phyloP scores from a whole-genome alignment of 2,888 invertebrate species.

The Piscicola geometra region DNA sequence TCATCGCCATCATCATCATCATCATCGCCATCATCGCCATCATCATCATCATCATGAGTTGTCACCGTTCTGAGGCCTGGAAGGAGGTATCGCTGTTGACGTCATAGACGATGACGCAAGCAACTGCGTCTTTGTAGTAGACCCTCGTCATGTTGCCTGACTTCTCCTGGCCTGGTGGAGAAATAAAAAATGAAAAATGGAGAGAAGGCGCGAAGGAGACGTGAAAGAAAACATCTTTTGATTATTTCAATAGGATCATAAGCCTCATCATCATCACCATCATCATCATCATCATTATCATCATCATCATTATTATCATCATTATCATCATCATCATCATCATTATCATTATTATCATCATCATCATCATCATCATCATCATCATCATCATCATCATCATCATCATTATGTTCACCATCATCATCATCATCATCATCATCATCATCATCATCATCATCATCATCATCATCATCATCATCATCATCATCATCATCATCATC shows the following conservation, averaged over 20 bases:
- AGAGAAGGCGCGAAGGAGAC: too few species aligned
- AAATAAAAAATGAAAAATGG: too few species aligned
- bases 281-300: too few species aligned
- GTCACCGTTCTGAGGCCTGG: slow-evolving; percentile 51
- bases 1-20: slow-evolving; percentile 28
- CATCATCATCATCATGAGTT: not conserved
- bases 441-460: slow-evolving; percentile 30
- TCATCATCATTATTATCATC: too few species aligned
- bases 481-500: slow-evolving; percentile 30
- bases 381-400: slow-evolving; percentile 18
- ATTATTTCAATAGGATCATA: too few species aligned
- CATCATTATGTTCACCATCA: slow-evolving; percentile 23
- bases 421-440: slow-evolving; percentile 29
- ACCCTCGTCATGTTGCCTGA: slow-evolving; percentile 64
- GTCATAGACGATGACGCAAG: slow-evolving; percentile 60
- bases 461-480: slow-evolving; percentile 25
- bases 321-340: slow-evolving; percentile 8
- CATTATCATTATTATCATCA: slow-evolving; percentile 8
- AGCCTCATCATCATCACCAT: too few species aligned
- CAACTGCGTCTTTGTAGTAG: slow-evolving; percentile 62
- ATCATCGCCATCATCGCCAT: too few species aligned
- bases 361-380: slow-evolving; percentile 3
- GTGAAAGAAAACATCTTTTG: too few species aligned
- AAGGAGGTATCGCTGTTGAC: slow-evolving; percentile 61
- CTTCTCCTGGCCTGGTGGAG: slow-evolving; percentile 60